Conservation (phyloP, 2,113 vertebrate species). For the Tychaedon coryphoeus region DNA sequence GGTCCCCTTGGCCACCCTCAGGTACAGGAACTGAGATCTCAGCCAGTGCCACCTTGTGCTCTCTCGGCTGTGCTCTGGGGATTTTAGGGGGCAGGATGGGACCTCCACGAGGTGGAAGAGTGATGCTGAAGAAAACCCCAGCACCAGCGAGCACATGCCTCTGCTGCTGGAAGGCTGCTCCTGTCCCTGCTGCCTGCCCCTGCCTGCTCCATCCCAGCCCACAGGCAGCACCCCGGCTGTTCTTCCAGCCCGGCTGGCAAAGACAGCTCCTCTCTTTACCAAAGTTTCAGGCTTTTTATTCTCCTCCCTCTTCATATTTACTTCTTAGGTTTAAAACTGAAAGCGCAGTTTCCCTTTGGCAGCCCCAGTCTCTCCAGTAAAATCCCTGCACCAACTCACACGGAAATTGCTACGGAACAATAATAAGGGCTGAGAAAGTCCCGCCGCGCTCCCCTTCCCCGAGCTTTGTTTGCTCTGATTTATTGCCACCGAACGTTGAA, state of each 20-base stretch:
- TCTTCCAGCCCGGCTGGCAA: background rate
- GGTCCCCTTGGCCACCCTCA: background rate
- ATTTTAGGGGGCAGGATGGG: background rate
- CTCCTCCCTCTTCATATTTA: background rate
- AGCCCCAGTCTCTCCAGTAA: background rate
- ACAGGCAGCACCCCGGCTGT: background rate
- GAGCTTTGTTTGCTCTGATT: constrained; percentile 37
- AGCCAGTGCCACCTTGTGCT: fast-evolving
- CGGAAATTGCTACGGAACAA: constrained; percentile 16
- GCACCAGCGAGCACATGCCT: fast-evolving
- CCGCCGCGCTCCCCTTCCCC: fast-evolving
- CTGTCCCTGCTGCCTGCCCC: background rate
- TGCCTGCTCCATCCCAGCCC: background rate
- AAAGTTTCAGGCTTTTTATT: background rate
- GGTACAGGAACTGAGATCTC: background rate
- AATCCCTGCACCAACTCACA: background rate
- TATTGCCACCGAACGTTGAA: background rate
- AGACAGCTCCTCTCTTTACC: background rate
- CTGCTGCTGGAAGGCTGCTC: background rate
- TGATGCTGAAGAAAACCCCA: background rate
- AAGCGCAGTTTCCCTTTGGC: fast-evolving
- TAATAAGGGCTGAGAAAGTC: constrained; percentile 10
- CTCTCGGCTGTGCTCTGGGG: background rate
- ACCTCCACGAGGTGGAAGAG: background rate
- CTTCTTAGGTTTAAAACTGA: background rate